Evolutionary conservation across 2,797 vertebrate species (phyloP).

Genomic region (Anguilla anguilla): DNA sequence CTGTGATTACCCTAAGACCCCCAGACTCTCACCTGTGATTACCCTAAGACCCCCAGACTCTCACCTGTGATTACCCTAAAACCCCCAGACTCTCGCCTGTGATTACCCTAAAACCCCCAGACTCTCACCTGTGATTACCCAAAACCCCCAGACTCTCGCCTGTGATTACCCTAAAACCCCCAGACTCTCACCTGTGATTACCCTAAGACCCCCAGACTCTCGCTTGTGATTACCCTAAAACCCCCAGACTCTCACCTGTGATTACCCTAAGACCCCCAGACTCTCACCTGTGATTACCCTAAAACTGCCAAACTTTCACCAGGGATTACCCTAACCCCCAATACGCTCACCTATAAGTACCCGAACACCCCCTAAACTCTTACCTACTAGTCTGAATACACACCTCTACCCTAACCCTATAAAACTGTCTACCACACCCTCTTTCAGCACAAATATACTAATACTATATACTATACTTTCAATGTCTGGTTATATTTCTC

Average conservation of each 20-base stretch:
- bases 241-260: background rate
- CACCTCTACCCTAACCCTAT: too few species aligned
- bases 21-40: background rate
- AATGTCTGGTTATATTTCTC: too few species aligned
- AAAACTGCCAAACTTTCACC: background rate
- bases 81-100: background rate
- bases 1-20: background rate
- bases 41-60: background rate
- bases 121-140: too few species aligned
- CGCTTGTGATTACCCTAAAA: background rate
- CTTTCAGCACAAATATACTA: background rate
- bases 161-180: background rate
- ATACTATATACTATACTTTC: too few species aligned
- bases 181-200: background rate
- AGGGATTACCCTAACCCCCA: background rate
- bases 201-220: background rate
- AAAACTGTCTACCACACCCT: background rate
- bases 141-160: background rate
- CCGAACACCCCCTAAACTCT: too few species aligned
- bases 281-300: background rate
- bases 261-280: background rate
- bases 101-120: background rate
- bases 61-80: background rate
- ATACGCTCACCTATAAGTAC: too few species aligned
- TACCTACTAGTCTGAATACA: too few species aligned